phyloP scores from a whole-genome alignment of 2,888 invertebrate genomes.

The Coenonympha glycerion region DNA sequence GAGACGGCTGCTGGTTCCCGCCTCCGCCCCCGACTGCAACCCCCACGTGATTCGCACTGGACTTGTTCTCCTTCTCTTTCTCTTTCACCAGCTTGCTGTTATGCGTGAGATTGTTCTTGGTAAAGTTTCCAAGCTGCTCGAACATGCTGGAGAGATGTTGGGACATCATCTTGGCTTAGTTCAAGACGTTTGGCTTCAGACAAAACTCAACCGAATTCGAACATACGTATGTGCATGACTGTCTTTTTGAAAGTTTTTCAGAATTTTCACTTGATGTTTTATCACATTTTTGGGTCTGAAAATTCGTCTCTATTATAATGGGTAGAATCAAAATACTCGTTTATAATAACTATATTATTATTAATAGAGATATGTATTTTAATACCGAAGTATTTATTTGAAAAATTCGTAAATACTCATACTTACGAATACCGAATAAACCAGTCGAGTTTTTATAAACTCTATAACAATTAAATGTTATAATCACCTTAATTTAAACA shows the following conservation, averaged over 20 bases:
- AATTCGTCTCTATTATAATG: constrained; percentile 13
- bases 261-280: constrained; percentile 7
- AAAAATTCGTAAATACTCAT: too few species aligned
- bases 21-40: constrained; percentile 35
- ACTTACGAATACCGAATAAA: too few species aligned
- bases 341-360: too few species aligned
- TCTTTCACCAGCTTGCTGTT: constrained; percentile 62
- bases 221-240: constrained; percentile 46
- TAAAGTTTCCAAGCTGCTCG: constrained; percentile 72
- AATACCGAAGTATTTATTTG: too few species aligned
- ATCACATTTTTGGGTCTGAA: constrained; percentile 11
- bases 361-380: too few species aligned
- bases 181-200: constrained; percentile 14
- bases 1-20: constrained; percentile 49
- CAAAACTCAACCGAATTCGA: constrained; percentile 47
- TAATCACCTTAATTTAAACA: too few species aligned
- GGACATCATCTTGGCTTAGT: constrained; percentile 63
- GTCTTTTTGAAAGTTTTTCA: constrained; percentile 15
- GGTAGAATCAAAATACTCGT: background rate
- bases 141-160: constrained; percentile 71
- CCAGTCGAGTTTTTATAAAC: too few species aligned
- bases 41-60: constrained; percentile 53
- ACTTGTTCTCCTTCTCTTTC: constrained; percentile 62
- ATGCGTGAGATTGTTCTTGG: constrained; percentile 66
- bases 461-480: too few species aligned